Conservation (phyloP, 2,113 vertebrate species). For the Saimiri boliviensis region DNA sequence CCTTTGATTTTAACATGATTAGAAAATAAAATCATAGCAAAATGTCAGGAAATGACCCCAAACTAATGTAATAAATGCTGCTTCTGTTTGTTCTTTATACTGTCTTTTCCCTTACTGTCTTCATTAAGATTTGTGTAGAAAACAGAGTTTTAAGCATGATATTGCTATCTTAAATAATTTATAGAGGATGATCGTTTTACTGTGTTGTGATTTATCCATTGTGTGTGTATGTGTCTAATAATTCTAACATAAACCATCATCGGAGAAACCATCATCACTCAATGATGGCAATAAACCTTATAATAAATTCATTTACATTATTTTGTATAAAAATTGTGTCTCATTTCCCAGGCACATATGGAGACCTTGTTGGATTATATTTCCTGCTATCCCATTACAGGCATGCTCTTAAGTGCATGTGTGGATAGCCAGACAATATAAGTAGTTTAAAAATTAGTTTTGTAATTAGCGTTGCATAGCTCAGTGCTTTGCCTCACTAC, state of each 20-base stretch:
- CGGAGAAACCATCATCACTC: neutral
- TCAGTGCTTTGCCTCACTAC: neutral
- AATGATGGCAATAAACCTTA: neutral
- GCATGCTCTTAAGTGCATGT: neutral
- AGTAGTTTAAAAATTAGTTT: neutral
- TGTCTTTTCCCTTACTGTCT: neutral
- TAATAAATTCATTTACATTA: neutral
- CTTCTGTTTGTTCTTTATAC: conserved; percentile 31
- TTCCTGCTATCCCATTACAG: neutral
- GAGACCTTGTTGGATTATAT: neutral
- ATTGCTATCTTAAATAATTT: conserved; percentile 39
- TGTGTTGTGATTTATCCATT: neutral
- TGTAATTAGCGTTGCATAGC: neutral
- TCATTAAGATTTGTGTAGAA: conserved; percentile 24
- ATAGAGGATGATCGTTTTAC: neutral
- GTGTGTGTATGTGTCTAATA: neutral
- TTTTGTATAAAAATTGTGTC: neutral
- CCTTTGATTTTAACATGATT: conserved; percentile 43
- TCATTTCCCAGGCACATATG: neutral
- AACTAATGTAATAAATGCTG: neutral
- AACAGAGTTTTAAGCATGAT: neutral
- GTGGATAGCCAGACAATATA: neutral
- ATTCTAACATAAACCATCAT: neutral
- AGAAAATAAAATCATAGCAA: conserved; percentile 39
- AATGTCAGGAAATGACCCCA: conserved; percentile 32